Evolutionary conservation across 2,888 invertebrate species (phyloP).

Genomic region (Drosophila melanosoma): DNA sequence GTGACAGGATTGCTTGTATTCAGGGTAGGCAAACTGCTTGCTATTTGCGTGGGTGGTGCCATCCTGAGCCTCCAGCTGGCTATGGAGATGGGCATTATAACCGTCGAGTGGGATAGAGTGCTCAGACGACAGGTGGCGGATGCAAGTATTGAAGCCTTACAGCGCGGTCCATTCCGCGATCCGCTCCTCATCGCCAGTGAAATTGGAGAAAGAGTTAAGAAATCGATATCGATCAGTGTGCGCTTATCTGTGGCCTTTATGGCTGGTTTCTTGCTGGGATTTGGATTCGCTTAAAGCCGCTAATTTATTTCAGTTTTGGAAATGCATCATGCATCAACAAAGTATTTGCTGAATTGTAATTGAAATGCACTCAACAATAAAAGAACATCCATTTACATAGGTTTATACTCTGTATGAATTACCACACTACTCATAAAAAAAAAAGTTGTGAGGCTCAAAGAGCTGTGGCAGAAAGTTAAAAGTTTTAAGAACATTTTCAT

Average conservation of each 20-base stretch:
- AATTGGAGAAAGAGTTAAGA: constrained; percentile 7
- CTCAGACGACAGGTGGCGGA: background rate
- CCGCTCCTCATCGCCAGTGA: background rate
- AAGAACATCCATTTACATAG: background rate
- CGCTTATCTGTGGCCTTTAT: constrained; percentile 53
- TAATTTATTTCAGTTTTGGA: background rate
- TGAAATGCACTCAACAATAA: constrained; percentile 36
- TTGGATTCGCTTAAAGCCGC: constrained; percentile 46
- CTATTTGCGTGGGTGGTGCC: constrained; percentile 35
- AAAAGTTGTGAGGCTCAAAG: constrained; percentile 55
- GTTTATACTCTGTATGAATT: background rate
- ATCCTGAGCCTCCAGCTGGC: constrained; percentile 47
- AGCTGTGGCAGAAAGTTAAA: constrained; percentile 66
- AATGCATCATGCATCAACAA: constrained; percentile 4
- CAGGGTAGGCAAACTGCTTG: constrained; percentile 45
- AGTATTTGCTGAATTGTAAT: constrained; percentile 6
- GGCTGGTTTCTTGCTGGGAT: constrained; percentile 60
- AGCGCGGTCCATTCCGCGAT: background rate
- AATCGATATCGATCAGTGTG: constrained; percentile 16
- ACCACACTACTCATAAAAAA: background rate
- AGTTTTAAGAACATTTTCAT: constrained; percentile 79
- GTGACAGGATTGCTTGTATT: constrained; percentile 46
- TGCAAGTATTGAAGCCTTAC: background rate
- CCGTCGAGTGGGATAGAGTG: constrained; percentile 1
- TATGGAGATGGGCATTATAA: constrained; percentile 32